phyloP scores from a whole-genome alignment of 2,888 invertebrate genomes.

The Sabatieria punctata region DNA sequence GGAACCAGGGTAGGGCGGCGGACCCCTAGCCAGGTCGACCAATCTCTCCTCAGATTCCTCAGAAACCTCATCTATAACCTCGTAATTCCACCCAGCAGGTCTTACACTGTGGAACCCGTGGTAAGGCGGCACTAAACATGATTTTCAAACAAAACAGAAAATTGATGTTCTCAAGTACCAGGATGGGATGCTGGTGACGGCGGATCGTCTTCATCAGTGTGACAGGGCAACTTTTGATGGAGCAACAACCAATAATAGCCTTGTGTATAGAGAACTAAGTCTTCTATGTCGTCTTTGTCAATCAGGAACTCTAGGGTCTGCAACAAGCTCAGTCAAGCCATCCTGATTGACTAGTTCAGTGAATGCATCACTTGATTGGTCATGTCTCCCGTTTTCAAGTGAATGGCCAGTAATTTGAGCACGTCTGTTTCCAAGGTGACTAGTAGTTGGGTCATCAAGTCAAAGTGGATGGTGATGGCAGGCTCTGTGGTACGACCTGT shows the following conservation, averaged over 20 bases:
- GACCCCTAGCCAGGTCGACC: slow-evolving; percentile 29
- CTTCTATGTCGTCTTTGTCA: slow-evolving; percentile 33
- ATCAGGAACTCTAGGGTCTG: slow-evolving; percentile 30
- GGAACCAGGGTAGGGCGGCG: slow-evolving; percentile 24
- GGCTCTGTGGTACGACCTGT: slow-evolving; percentile 13
- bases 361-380: too few species aligned
- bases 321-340: neutral
- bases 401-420: slow-evolving; percentile 15
- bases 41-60: neutral
- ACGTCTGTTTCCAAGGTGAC: slow-evolving; percentile 17
- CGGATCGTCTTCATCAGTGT: slow-evolving; percentile 14
- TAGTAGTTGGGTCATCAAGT: slow-evolving; percentile 15
- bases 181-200: too few species aligned
- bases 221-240: slow-evolving; percentile 2
- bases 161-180: too few species aligned
- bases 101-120: slow-evolving; percentile 19
- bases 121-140: slow-evolving; percentile 22
- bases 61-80: slow-evolving; percentile 10
- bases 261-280: slow-evolving; percentile 33
- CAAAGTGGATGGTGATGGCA: slow-evolving; percentile 19
- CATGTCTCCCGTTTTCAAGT: too few species aligned
- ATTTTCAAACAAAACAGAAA: too few species aligned
- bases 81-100: slow-evolving; percentile 25
- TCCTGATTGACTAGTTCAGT: neutral
- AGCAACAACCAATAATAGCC: slow-evolving; percentile 27